Evolutionary conservation across 2,797 vertebrate species (phyloP), one percentile per base, ranked within the genome.

Genomic region (Myiothlypis chrysogaster): DNA sequence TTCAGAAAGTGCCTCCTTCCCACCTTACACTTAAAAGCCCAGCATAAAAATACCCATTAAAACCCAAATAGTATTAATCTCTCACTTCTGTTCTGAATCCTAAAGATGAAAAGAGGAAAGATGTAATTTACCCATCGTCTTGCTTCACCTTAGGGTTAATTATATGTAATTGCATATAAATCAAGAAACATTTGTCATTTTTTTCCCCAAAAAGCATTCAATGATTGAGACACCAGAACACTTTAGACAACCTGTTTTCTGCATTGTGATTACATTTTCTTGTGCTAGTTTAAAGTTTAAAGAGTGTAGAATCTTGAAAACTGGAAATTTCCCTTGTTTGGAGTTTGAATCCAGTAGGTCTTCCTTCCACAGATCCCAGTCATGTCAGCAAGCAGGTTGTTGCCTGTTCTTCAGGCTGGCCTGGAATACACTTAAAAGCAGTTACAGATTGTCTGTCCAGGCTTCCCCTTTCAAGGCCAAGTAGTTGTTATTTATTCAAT

Each of bases 161-260:
- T 93, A 75, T 90, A 83, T 88, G n/a, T 73, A 91, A 93, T 93
- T 90, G 83, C 12, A 75, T n/a, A 91, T 68, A 91, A 91, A 83
- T 85, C 41, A 86, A 91, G 46, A 81, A 25, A 57, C 18, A 56
- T 83, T 80, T 88, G 65, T 75, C 61, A 23, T 56, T 81, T 83
- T 82, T 88, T 90, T 41, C 1, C 50, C 20, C 10, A 18, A 53
- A 86, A 68, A 71, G 16, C 32, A n/a, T 20, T 22, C 30, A 57
- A 30, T 88, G 88, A 93, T 56, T 94, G 88, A 94, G 88, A 86
- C 23, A 78, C 49, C 12, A 73, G 37, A 83, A 80, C 49, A 59
- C 71, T 68, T 83, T 34, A 83, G 61, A 82, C 80, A 92, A 37
- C 12, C 19, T 65, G 22, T 63, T 89, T 95, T 95, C 59, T 61